Base-by-base conservation (phyloP, 2,797 vertebrate genomes). In the Zalophus californianus region DNA sequence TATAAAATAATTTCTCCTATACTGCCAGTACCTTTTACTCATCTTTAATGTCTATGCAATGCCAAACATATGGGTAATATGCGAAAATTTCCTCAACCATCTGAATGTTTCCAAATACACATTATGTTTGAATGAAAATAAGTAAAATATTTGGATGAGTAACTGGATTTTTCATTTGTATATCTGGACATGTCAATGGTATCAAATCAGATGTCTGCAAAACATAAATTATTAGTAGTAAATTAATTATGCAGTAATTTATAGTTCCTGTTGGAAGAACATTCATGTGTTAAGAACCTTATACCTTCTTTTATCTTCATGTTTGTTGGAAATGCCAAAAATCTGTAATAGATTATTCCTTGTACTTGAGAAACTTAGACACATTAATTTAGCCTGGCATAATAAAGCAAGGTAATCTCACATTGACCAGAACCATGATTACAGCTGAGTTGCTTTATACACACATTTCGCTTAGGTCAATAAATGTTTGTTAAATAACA, bases 81-180 rank as follows among this genome's bases (percentile, higher is more conserved):
- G 29, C 60, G n/a, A 91, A 95, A 62, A 87, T 66, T 35, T 54
- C 44, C 48, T 72, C 20, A 91, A 44, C 48, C 23, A 38, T 84
- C 86, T 90, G 38, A 83, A 83, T 87, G 54, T 92, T 93, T 95
- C 75, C 77, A 90, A 93, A 92, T 62, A 70, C 15, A 48, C 32
- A 86, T 52, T 52, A 52, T 50, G 21, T 79, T 86, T 13, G 21
- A 94, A 93, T 44, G 54, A 93, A 85, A 93, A 72, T 78, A 91
- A 72, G 89, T 21, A 87, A 87, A 83, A 60, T 84, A 97, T 79
- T 91, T 95, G 60, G n/a, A 64, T 66, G 56, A 83, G 38, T 82
- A 72, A 72, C 7, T 88, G 15, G 20, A 83, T 68, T 79, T 96
- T 87, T 82, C 32, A 87, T 38, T 87, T 54, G 38, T 50, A 32